phyloP scores from a whole-genome alignment of 2,888 invertebrate species.

The Tiliacea citrago region DNA sequence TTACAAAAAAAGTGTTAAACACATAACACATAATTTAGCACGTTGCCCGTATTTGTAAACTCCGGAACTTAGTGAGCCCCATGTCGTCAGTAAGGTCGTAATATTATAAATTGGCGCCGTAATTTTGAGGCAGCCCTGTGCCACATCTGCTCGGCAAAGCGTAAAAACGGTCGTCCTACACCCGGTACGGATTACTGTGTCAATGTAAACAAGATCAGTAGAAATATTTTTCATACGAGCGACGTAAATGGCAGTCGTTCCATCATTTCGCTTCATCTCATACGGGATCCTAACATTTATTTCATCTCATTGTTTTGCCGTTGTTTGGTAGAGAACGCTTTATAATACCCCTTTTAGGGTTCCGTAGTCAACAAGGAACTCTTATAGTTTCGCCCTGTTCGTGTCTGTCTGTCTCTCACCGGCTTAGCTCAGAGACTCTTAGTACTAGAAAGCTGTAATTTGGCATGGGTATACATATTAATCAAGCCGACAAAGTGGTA shows the following conservation, averaged over 20 bases:
- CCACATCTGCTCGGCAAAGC: conserved; percentile 77
- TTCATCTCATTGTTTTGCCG: conserved; percentile 83
- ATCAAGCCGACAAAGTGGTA: no score
- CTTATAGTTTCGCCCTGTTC: no score
- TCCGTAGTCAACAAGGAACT: no score
- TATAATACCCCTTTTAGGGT: not conserved
- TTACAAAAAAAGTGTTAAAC: conserved; percentile 52
- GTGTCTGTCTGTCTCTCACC: no score
- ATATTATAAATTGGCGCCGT: conserved; percentile 66
- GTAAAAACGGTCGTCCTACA: conserved; percentile 76
- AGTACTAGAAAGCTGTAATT: no score
- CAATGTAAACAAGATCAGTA: conserved; percentile 86
- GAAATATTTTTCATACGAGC: conserved; percentile 84
- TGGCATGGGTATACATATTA: no score
- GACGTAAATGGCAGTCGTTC: conserved; percentile 82
- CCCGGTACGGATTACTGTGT: conserved; percentile 80
- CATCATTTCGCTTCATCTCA: conserved; percentile 82
- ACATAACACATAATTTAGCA: conserved; percentile 62
- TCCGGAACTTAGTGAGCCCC: conserved; percentile 63
- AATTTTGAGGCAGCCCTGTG: conserved; percentile 69
- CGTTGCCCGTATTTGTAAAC: conserved; percentile 60
- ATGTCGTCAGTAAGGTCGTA: conserved; percentile 61
- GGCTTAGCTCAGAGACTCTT: no score
- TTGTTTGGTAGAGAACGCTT: conserved; percentile 66
- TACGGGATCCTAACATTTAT: conserved; percentile 83